Percentiles rank a stretch among this genome's conserved stretches.
Conservation (phyloP, 92 coral and sea anemone species). For the Heliopora coerulea region DNA sequence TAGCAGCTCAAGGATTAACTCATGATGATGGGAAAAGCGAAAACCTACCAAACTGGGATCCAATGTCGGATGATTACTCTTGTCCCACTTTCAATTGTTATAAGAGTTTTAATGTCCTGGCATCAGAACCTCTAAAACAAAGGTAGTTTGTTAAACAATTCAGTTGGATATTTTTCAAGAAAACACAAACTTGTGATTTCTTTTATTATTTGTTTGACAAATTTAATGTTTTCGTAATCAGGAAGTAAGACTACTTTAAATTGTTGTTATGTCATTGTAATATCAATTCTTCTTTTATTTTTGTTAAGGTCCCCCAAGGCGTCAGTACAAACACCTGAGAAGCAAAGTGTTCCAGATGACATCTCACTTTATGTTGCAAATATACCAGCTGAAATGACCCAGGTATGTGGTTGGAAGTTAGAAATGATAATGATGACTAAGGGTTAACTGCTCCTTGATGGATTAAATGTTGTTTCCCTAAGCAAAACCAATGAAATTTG, state of each 20-base stretch:
- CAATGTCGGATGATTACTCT: conserved; percentile 81
- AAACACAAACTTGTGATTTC: too few relatives aligned
- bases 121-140: conserved; percentile 18
- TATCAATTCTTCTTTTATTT: background rate
- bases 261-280: too few relatives aligned
- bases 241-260: too few relatives aligned
- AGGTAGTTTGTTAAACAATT: background rate
- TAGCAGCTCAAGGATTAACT: too few relatives aligned
- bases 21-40: background rate
- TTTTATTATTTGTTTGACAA: too few relatives aligned
- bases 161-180: too few relatives aligned
- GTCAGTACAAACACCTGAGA: background rate
- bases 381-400: conserved; percentile 16
- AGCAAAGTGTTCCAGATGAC: conserved; percentile 3
- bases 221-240: too few relatives aligned
- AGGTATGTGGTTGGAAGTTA: conserved; percentile 5
- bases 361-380: conserved; percentile 37
- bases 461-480: too few relatives aligned
- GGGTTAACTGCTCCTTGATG: too few relatives aligned
- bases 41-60: conserved; percentile 68
- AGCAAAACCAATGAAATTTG: too few relatives aligned
- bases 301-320: conserved; percentile 23
- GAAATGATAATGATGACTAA: too few relatives aligned
- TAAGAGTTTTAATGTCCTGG: conserved; percentile 40
- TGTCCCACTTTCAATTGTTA: conserved; percentile 78